A percentile compares a stretch with the other conserved stretches of the same genome.
These are phyloP conservation scores for Alviniconcha marisindica DNA, from an alignment of 1,140 invertebrate species.

Conservation along the genomic window DNA sequence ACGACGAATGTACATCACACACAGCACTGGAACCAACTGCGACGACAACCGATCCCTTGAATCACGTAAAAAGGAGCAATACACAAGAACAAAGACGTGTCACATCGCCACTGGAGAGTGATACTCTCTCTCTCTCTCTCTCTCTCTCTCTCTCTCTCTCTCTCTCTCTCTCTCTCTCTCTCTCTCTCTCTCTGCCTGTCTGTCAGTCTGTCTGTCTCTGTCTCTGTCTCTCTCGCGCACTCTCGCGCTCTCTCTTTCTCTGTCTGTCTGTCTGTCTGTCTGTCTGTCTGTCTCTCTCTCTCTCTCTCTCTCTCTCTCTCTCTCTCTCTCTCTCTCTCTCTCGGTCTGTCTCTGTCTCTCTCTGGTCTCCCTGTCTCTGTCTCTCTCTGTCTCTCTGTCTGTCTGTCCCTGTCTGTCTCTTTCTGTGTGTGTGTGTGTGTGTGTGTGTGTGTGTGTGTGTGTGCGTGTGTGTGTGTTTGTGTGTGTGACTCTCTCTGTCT, in stretches of 20 bases:
- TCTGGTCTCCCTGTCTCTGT: not conserved
- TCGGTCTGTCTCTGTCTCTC: not conserved
- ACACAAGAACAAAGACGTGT: too few species aligned
- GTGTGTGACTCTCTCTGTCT: too few species aligned
- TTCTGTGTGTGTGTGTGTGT: not conserved
- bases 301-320: not conserved
- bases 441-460: constrained; percentile 6
- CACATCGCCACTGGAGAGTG: too few species aligned
- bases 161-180: too few species aligned
- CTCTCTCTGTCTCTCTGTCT: not conserved
- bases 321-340: not conserved
- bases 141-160: too few species aligned
- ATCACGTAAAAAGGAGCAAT: too few species aligned
- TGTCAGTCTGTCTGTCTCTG: not conserved
- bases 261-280: not conserved
- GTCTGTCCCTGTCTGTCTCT: not conserved
- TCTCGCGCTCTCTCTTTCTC: not conserved
- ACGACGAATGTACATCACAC: too few species aligned
- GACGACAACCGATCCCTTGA: too few species aligned
- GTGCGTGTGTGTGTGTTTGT: not conserved
- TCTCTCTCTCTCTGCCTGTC: not conserved
- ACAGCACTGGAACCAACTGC: too few species aligned
- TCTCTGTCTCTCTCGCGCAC: not conserved
- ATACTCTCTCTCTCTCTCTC: too few species aligned
- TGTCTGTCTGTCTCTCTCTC: not conserved